These are phyloP conservation scores for Morpho achilles DNA, from an alignment of 2,888 invertebrate species.

Conservation along the genomic window DNA sequence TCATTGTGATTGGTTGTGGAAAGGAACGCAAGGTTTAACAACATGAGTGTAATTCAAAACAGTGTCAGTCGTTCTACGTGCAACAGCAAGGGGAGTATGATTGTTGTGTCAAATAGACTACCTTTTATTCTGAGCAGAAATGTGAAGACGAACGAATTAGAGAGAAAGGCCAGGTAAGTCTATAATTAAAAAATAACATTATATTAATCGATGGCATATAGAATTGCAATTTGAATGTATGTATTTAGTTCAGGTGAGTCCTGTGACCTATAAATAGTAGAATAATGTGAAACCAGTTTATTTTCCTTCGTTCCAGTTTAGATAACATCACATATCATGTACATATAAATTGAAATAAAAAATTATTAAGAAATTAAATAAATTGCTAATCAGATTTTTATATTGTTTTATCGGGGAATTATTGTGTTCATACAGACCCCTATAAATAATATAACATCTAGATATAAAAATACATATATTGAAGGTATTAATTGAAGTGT, in stretches of 20 bases:
- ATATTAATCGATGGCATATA: too few relatives aligned
- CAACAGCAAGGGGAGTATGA: constrained; percentile 86
- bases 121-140: constrained; percentile 91
- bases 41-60: constrained; percentile 58
- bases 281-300: constrained; percentile 8
- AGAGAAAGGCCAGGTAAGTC: constrained; percentile 90
- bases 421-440: neutral
- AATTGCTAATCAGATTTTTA: too few relatives aligned
- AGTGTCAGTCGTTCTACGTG: constrained; percentile 63
- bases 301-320: neutral
- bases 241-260: constrained; percentile 1
- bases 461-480: neutral
- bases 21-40: constrained; percentile 47
- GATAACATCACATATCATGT: too few relatives aligned
- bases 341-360: too few relatives aligned
- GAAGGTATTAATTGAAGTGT: too few relatives aligned
- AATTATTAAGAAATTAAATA: too few relatives aligned
- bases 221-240: too few relatives aligned
- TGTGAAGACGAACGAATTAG: constrained; percentile 83
- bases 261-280: constrained; percentile 7
- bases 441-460: neutral
- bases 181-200: constrained; percentile 1
- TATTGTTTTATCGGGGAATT: too few relatives aligned
- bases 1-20: constrained; percentile 63
- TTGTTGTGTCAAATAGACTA: constrained; percentile 93